Percentiles rank a stretch among this genome's conserved stretches.
These are phyloP conservation scores for Gobio gobio DNA, from an alignment of 2,113 vertebrate genomes.

Conservation along the genomic window DNA sequence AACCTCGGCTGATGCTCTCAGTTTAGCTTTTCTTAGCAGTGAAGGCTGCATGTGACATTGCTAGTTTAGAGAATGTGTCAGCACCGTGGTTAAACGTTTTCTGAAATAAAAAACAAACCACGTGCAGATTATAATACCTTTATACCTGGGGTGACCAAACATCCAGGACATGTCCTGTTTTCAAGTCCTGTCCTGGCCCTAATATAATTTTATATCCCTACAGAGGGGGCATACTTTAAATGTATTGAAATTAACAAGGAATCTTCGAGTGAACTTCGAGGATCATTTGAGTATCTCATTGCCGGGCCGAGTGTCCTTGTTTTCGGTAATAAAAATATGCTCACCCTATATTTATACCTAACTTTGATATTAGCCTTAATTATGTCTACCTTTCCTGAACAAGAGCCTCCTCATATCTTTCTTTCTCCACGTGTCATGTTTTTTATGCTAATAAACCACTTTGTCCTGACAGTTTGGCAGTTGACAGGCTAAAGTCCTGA, in stretches of 20 bases:
- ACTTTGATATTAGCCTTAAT: background rate
- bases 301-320: too few relatives aligned
- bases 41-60: background rate
- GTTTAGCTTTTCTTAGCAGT: background rate
- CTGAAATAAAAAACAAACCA: too few relatives aligned
- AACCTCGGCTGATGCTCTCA: constrained; percentile 24
- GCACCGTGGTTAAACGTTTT: background rate
- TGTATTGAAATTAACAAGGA: too few relatives aligned
- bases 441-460: background rate
- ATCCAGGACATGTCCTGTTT: too few relatives aligned
- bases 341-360: background rate
- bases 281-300: too few relatives aligned
- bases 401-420: background rate
- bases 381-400: background rate
- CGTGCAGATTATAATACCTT: background rate
- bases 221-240: too few relatives aligned
- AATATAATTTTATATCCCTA: too few relatives aligned
- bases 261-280: too few relatives aligned
- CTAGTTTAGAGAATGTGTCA: constrained; percentile 18
- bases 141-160: background rate
- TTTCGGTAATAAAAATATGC: too few relatives aligned
- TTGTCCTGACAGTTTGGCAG: background rate
- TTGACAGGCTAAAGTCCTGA: constrained; percentile 7
- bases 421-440: background rate
- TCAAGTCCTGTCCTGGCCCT: too few relatives aligned